These are phyloP conservation scores for Struthio camelus DNA, from an alignment of 2,113 vertebrate species.

Conservation along the genomic window DNA sequence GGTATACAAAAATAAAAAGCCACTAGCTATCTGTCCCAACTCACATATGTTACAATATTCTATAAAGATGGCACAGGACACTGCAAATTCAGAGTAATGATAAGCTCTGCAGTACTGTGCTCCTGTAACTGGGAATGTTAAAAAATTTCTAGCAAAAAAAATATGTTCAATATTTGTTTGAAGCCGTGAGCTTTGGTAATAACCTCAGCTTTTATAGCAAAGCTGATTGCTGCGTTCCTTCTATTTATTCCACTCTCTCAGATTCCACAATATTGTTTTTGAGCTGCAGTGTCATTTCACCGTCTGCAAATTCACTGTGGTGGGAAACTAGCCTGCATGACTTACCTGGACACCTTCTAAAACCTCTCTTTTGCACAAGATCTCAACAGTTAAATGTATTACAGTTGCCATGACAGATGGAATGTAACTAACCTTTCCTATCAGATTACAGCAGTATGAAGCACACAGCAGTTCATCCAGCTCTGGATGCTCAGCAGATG, in stretches of 20 bases:
- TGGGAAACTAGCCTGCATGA: neutral
- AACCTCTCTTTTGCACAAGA: neutral
- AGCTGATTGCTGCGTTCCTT: neutral
- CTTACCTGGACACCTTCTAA: conserved; percentile 10
- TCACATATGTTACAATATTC: neutral
- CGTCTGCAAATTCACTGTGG: neutral
- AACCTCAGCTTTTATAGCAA: neutral
- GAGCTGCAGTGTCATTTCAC: neutral
- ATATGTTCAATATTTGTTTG: neutral
- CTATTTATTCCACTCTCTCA: neutral
- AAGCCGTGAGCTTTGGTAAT: neutral
- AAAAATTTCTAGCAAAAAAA: neutral
- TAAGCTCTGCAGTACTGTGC: neutral
- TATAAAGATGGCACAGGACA: neutral
- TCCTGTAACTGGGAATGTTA: neutral
- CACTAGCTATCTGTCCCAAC: neutral
- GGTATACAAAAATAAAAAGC: neutral
- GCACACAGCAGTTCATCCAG: neutral
- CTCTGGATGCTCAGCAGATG: neutral
- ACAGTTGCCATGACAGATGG: neutral
- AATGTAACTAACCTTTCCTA: neutral
- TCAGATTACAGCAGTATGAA: neutral
- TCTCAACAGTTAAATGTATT: neutral
- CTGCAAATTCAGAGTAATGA: neutral
- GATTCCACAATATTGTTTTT: conserved; percentile 12